These are phyloP conservation scores for Eristalis pertinax DNA, from an alignment of 2,888 invertebrate genomes.

Conservation along the genomic window DNA sequence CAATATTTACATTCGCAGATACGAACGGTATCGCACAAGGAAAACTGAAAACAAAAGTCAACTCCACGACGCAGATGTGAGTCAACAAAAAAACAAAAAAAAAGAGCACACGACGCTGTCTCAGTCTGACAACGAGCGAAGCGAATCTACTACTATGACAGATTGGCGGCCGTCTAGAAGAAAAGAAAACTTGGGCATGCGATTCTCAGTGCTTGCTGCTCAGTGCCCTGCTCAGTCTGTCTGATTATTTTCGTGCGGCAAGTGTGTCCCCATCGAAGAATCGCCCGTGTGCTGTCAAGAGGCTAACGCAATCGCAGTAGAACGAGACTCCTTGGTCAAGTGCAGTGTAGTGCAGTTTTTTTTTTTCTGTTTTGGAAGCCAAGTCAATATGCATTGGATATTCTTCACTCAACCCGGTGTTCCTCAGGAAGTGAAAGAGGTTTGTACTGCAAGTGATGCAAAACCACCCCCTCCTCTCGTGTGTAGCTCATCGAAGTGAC, in stretches of 20 bases:
- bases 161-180: conserved; percentile 6
- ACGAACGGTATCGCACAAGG: conserved; percentile 37
- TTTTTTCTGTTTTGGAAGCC: not conserved
- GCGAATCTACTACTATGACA: conserved; percentile 3
- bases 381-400: conserved; percentile 61
- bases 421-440: conserved; percentile 55
- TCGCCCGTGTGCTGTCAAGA: not conserved
- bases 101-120: not conserved
- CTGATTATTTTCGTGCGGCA: conserved; percentile 37
- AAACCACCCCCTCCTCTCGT: not conserved
- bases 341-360: not conserved
- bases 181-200: conserved; percentile 16
- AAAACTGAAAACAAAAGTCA: conserved; percentile 34
- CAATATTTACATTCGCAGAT: conserved; percentile 53
- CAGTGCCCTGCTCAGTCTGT: conserved; percentile 30
- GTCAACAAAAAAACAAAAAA: not conserved
- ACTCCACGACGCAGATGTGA: conserved; percentile 42
- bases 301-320: not conserved
- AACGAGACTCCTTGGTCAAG: not conserved
- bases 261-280: not conserved
- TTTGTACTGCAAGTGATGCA: conserved; percentile 32
- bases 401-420: conserved; percentile 57
- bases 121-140: conserved; percentile 15
- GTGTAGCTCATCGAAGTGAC: not conserved
- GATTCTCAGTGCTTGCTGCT: not conserved